Evolutionary conservation across 2,888 invertebrate species (phyloP).

Genomic region (Biston stratarius): DNA sequence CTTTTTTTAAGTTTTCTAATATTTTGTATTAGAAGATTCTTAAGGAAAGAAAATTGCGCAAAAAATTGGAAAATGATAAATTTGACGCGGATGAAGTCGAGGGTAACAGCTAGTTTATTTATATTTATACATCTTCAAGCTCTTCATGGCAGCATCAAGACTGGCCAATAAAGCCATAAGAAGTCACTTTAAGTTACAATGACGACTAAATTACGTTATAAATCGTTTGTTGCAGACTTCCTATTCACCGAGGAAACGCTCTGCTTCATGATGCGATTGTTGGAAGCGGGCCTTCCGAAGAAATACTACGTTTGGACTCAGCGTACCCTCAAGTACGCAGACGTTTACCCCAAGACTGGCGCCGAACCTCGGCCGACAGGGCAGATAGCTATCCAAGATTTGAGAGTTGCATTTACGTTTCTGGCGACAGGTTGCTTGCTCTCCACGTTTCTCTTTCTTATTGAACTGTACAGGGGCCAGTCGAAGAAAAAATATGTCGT

Average conservation of each 20-base stretch:
- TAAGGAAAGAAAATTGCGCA: too few relatives aligned
- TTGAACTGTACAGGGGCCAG: conserved; percentile 51
- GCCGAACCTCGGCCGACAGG: conserved; percentile 50
- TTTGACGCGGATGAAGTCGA: too few relatives aligned
- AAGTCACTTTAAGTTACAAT: too few relatives aligned
- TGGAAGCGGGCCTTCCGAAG: conserved; percentile 61
- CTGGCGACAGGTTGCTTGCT: conserved; percentile 52
- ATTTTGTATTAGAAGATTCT: too few relatives aligned
- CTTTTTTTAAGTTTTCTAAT: too few relatives aligned
- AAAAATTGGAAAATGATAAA: too few relatives aligned
- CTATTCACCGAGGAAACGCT: conserved; percentile 56
- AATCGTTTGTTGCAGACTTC: conserved; percentile 53
- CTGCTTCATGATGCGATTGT: conserved; percentile 52
- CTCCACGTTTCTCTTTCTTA: conserved; percentile 50
- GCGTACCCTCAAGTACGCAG: conserved; percentile 47
- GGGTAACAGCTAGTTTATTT: too few relatives aligned
- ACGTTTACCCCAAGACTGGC: conserved; percentile 15
- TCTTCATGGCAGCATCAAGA: too few relatives aligned
- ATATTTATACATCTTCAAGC: too few relatives aligned
- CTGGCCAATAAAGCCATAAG: too few relatives aligned
- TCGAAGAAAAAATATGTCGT: conserved; percentile 14
- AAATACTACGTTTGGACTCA: conserved; percentile 64
- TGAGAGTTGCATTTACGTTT: conserved; percentile 53
- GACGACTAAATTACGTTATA: not conserved
- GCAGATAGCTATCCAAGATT: conserved; percentile 48